These are phyloP conservation scores for Nemotelus nigrinus DNA, from an alignment of 2,888 invertebrate species.

Conservation along the genomic window DNA sequence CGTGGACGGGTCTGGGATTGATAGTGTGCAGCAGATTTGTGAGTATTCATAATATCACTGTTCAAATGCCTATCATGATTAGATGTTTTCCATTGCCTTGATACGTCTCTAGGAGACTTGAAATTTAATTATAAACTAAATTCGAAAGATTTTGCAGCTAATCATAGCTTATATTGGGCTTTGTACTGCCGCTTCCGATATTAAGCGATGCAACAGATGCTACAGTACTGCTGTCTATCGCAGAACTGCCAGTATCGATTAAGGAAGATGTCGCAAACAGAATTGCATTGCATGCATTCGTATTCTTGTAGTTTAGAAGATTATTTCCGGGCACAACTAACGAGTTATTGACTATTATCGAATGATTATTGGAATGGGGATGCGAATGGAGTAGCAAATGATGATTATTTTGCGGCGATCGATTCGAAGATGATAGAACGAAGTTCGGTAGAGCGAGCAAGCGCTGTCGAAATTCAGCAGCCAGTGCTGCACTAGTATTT, in stretches of 20 bases:
- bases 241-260: neutral
- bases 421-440: conserved; percentile 49
- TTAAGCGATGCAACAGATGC: conserved; percentile 24
- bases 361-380: conserved; percentile 62
- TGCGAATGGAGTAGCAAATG: conserved; percentile 50
- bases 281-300: conserved; percentile 46
- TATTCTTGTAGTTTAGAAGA: conserved; percentile 49
- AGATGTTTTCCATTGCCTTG: too few species aligned
- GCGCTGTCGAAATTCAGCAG: conserved; percentile 26
- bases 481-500: conserved; percentile 54
- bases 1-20: too few species aligned
- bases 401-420: conserved; percentile 59
- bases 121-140: too few species aligned
- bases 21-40: too few species aligned
- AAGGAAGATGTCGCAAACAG: conserved; percentile 47
- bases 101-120: too few species aligned
- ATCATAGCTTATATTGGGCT: conserved; percentile 47
- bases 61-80: too few species aligned
- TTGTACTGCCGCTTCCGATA: conserved; percentile 33
- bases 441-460: conserved; percentile 32
- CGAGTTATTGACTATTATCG: conserved; percentile 64
- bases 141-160: neutral
- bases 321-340: conserved; percentile 45
- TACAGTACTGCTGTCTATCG: neutral
- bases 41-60: too few species aligned